A percentile compares a stretch with the other conserved stretches of the same genome.
Conservation (phyloP, 2,113 vertebrate genomes). For the Capreolus pygargus region DNA sequence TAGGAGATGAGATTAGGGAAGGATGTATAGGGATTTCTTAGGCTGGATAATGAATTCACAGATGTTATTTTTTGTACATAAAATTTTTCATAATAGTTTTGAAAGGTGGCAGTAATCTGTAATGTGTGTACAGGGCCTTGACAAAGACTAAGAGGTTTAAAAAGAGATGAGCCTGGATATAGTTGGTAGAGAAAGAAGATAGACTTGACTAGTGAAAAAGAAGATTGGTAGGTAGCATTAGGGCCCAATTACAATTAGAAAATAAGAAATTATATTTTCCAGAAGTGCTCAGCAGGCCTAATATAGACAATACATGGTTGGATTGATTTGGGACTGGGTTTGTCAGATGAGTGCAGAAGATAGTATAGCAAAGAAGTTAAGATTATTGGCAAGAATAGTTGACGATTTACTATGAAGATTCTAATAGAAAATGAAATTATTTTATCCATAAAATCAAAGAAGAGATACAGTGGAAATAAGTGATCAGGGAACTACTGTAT, state of each 20-base stretch:
- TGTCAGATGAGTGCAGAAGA: background rate
- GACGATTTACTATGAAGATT: background rate
- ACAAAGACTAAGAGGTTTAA: background rate
- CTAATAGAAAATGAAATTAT: background rate
- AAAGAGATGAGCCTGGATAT: background rate
- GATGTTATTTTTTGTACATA: background rate
- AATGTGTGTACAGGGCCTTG: background rate
- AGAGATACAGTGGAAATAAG: background rate
- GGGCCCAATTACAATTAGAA: background rate
- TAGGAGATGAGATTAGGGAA: background rate
- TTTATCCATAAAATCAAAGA: background rate
- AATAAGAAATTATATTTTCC: background rate
- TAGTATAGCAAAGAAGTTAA: background rate
- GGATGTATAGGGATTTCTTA: background rate
- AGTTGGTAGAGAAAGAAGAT: background rate
- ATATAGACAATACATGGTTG: background rate
- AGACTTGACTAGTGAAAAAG: background rate
- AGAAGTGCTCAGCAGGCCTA: background rate
- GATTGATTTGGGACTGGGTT: background rate
- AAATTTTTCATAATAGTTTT: background rate
- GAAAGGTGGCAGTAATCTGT: background rate
- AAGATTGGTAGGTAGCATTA: background rate
- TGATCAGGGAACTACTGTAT: background rate
- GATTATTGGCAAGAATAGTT: background rate
- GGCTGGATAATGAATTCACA: background rate